These are phyloP conservation scores for Mustela nigripes DNA, from an alignment of 2,113 vertebrate species.

Conservation along the genomic window DNA sequence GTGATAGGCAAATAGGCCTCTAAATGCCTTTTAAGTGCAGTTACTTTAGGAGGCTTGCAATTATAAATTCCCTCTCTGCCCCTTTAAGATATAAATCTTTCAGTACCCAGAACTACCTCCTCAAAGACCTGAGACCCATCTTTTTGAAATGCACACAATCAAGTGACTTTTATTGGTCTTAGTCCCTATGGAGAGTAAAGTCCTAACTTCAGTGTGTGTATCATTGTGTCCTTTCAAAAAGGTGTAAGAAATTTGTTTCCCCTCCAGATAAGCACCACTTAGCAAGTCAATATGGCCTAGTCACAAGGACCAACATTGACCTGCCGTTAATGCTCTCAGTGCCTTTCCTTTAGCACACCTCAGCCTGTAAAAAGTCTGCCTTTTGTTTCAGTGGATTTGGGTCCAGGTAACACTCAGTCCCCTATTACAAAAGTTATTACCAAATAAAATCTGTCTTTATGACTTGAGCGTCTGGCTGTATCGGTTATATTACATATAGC, in stretches of 20 bases:
- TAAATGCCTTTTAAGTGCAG: not conserved
- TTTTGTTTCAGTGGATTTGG: not conserved
- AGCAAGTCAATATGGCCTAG: not conserved
- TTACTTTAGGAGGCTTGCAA: constrained; percentile 25
- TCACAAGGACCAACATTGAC: not conserved
- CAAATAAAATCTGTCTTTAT: not conserved
- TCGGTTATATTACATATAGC: not conserved
- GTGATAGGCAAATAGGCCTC: not conserved
- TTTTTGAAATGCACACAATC: not conserved
- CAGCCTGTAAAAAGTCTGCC: not conserved
- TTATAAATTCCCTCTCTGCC: not conserved
- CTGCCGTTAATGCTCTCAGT: not conserved
- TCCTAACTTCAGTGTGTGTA: not conserved
- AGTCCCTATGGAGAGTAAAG: not conserved
- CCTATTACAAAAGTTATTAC: not conserved
- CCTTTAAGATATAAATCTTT: not conserved
- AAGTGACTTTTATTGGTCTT: not conserved
- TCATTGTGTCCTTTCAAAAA: not conserved
- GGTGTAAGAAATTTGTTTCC: not conserved
- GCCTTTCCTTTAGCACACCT: not conserved
- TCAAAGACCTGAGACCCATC: not conserved
- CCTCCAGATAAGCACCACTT: not conserved
- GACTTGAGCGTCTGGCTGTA: not conserved
- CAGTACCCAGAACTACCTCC: not conserved
- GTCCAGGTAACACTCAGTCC: not conserved